These are phyloP conservation scores for Okapia johnstoni DNA, from an alignment of 2,113 vertebrate genomes.

Conservation along the genomic window DNA sequence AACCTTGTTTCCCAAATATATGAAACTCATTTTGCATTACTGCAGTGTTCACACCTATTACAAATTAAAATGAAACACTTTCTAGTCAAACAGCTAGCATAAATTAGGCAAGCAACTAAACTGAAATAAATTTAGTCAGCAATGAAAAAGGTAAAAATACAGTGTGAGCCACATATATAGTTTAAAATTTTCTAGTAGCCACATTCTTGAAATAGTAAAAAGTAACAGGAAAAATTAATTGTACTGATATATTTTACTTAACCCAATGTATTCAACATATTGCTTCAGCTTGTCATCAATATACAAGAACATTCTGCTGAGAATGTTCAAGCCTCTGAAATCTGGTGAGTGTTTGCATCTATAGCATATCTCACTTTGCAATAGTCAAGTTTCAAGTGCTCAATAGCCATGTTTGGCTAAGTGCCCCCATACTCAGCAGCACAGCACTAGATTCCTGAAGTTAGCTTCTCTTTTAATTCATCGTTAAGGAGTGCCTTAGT, in stretches of 20 bases:
- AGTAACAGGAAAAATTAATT: neutral
- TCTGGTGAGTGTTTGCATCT: neutral
- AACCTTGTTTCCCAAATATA: constrained; percentile 15
- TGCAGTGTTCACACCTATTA: neutral
- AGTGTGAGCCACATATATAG: neutral
- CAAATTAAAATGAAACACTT: constrained; percentile 2
- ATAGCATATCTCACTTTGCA: neutral
- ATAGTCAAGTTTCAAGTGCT: neutral
- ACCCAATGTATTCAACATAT: neutral
- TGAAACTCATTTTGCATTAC: constrained; percentile 6
- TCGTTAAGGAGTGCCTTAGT: neutral
- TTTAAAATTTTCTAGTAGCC: neutral
- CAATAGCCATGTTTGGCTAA: neutral
- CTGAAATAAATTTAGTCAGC: neutral
- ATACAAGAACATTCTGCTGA: neutral
- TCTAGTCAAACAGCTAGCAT: neutral
- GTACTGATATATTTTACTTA: neutral
- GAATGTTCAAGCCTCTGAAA: neutral
- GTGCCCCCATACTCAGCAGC: neutral
- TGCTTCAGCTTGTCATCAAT: neutral
- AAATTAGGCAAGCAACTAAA: neutral
- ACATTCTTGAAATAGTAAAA: neutral
- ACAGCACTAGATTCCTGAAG: neutral
- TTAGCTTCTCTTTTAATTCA: neutral
- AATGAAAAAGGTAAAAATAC: neutral